Conservation (phyloP, 2,113 vertebrate species). For the Ranitomeya variabilis region DNA sequence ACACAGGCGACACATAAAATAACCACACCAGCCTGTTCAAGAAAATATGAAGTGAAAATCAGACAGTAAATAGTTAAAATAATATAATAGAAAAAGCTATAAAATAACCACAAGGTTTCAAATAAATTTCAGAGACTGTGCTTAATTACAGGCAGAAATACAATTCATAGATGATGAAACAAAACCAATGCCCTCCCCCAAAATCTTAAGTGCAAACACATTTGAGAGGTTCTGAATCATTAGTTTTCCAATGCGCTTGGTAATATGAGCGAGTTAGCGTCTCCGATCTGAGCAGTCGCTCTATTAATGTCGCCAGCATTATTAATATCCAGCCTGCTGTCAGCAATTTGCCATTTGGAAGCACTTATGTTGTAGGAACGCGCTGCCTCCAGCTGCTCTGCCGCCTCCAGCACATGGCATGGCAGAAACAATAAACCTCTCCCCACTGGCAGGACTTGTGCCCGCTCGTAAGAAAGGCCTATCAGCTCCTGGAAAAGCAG, state of each 20-base stretch:
- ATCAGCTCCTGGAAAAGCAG: not conserved
- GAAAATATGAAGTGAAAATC: no score
- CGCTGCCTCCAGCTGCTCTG: not conserved
- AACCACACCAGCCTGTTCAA: no score
- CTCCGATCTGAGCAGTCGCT: not conserved
- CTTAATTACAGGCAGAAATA: no score
- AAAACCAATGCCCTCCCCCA: not conserved
- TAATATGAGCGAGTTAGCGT: not conserved
- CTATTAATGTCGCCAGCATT: not conserved
- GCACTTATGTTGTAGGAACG: not conserved
- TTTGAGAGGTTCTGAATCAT: not conserved
- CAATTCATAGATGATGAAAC: not conserved
- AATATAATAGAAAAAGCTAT: no score
- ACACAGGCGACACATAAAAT: no score
- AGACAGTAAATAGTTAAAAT: no score
- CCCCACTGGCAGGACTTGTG: not conserved
- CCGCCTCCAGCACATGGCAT: not conserved
- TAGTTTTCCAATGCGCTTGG: not conserved
- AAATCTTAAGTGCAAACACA: not conserved
- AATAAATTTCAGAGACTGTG: no score
- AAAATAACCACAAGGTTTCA: no score
- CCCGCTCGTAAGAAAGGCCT: not conserved
- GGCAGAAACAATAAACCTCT: not conserved
- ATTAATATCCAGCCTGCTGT: slow-evolving; percentile 9
- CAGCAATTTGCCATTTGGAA: slow-evolving; percentile 20